Evolutionary conservation across 1,140 invertebrate genomes (phyloP), one percentile per base, ranked within the genome.

Genomic region (Eulimnadia texana): DNA sequence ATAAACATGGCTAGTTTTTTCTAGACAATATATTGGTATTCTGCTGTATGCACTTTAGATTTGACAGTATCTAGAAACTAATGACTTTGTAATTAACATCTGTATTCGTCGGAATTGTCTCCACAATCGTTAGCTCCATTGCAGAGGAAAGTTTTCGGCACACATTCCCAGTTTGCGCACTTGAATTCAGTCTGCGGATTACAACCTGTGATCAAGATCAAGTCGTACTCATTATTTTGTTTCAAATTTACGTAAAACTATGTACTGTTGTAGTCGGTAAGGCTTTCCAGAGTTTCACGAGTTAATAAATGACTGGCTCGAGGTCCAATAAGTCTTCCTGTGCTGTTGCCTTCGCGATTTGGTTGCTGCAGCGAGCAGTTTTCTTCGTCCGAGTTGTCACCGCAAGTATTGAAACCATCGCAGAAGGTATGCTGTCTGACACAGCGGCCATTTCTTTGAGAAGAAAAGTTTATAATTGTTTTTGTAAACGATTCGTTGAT

Each of bases 371-470:
- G 33, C 33, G 33, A 42, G 67, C 83, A 86, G 57, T 79, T 78
- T 56, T 65, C 72, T 72, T 93, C 90, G 70, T 93, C 90, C 27
- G 78, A 81, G 67, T 84, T 83, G 69, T 92, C 88, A 50, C 76
- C 74, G 68, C 90, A 93, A 69, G 92, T 82, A 24, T 84, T 73
- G 3, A 82, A 74, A 9, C 86, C 85, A 71, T 93, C 85, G 70
- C 90, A 93, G 27, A 90, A 72, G 60, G 78, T 78, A 3, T 77
- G 72, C 9, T 83, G 81, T 16, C 74, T 66, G 50, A 84, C 76
- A 70, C 82, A 84, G 55, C 82, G 74, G 29, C 73, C 74, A 66
- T 85, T 85, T 47, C 72, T 49, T 52, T 59, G 29, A 19, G 57
- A 62, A 16, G 58, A 49, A 22, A 67, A 6, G 20, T 55, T 25